phyloP scores from a whole-genome alignment of 2,797 vertebrate species.

The Ctenosaura bakeri region DNA sequence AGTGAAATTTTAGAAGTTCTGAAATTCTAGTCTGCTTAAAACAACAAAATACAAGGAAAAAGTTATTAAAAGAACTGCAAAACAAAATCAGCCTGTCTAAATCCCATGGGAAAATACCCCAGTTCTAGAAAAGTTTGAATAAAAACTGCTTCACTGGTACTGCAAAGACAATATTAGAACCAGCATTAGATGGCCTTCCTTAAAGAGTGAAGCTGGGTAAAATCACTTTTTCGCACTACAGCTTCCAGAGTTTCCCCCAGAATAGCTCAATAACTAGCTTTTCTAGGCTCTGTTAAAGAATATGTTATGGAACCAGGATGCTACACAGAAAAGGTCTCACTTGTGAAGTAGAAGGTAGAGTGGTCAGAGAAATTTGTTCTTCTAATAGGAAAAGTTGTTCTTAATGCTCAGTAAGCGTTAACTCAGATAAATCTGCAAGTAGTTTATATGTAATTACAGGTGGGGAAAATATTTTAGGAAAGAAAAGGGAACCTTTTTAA shows the following conservation, averaged over 20 bases:
- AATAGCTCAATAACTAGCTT: neutral
- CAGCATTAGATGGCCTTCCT: too few relatives aligned
- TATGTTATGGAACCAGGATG: neutral
- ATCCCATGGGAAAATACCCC: neutral
- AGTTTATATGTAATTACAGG: neutral
- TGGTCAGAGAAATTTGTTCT: neutral
- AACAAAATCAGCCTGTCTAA: neutral
- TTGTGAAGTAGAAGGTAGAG: neutral
- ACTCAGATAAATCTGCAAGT: neutral
- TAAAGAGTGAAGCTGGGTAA: too few relatives aligned
- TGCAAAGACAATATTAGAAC: neutral
- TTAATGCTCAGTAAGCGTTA: neutral
- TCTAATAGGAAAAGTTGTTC: neutral
- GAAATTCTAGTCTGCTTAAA: neutral
- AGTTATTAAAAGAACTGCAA: neutral
- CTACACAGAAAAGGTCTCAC: neutral
- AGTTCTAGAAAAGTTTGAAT: neutral
- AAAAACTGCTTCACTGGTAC: neutral
- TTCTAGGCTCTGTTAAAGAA: neutral
- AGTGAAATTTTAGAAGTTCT: too few relatives aligned
- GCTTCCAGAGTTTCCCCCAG: too few relatives aligned
- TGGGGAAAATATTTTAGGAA: neutral
- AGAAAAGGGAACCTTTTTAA: neutral
- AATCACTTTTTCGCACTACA: too few relatives aligned
- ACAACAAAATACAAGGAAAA: neutral